phyloP scores from a whole-genome alignment of 2,797 vertebrate genomes.

The Synaphobranchus kaupii region DNA sequence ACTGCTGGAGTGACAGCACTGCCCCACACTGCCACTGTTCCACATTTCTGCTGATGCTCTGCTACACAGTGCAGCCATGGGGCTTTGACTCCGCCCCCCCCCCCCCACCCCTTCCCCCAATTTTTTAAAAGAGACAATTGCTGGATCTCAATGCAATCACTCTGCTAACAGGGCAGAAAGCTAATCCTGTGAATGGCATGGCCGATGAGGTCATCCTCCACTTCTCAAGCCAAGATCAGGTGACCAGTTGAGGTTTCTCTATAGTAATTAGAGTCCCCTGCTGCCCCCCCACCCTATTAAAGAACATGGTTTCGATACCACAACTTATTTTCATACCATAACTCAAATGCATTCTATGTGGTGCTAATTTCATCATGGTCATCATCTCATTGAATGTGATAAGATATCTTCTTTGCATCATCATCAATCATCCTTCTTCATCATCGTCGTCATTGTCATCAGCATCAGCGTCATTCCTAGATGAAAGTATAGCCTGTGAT shows the following conservation, averaged over 20 bases:
- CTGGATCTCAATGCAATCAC: constrained; percentile 15
- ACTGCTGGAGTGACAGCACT: neutral
- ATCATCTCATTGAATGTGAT: neutral
- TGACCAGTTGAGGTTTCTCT: constrained; percentile 44
- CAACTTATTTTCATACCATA: neutral
- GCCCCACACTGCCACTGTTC: neutral
- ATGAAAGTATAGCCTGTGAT: neutral
- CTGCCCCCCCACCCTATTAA: neutral
- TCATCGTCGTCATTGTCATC: neutral
- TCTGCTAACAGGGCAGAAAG: constrained; percentile 27
- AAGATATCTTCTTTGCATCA: neutral
- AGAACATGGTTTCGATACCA: neutral
- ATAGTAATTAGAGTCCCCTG: neutral
- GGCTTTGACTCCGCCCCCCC: neutral
- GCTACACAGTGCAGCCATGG: neutral
- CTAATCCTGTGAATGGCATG: constrained; percentile 39
- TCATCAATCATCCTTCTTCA: neutral
- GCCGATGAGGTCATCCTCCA: constrained; percentile 40
- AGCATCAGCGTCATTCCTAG: neutral
- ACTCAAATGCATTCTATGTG: neutral
- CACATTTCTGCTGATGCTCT: constrained; percentile 5
- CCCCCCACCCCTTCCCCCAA: too few relatives aligned
- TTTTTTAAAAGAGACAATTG: constrained; percentile 17
- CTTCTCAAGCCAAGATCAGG: constrained; percentile 33
- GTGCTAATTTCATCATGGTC: neutral